Base-by-base conservation (phyloP, 1,140 invertebrate species). In the Panulirus ornatus region DNA sequence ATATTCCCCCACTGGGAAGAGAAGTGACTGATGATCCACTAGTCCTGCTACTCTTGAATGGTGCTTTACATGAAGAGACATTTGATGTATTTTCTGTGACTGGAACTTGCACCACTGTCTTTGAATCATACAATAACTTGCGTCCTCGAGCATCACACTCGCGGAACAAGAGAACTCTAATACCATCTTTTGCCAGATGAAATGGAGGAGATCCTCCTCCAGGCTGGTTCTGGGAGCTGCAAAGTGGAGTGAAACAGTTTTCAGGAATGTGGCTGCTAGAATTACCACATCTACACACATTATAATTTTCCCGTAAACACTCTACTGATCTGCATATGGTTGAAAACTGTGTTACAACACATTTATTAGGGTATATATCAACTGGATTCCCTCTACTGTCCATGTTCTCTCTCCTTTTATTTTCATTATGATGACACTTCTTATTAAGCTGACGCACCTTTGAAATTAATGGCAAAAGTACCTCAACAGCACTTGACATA, bases 51-150 rank as follows among this genome's bases (percentile, higher is more conserved):
- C 30, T 73, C 76, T 82, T 82, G 42, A 88, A 82, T 0, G 71
- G 34, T n/a, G 63, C 36, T 44, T 73, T 88, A 44, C 76, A 71
- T 9, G 86, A 79, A 1, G 86, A 63, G 22, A 66, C 14, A 19
- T 19, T 44, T 22, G 78, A 19, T 16, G 78, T 8, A 22, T 22
- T 36, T n/a, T 91, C 78, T n/a, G 88, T 92, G 2, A 94, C 92
- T 36, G 94, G 92, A 16, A 95, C 93, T 93, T 94, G 96, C 87
- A 96, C 94, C 92, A 96, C 95, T 40, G 96, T 95, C 91, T 96
- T 95, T 6, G 97, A 98, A 94, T 98, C 97, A 94, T 97, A 98
- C 11, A 98, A 94, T 30, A 98, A 94, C 92, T 96, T 96, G 85
- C 97, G 94, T 19, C 97, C 97, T 90, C 96, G 95, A 93, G 96